Base-by-base conservation (phyloP, 2,888 invertebrate genomes). In the Euzophera pinguis region DNA sequence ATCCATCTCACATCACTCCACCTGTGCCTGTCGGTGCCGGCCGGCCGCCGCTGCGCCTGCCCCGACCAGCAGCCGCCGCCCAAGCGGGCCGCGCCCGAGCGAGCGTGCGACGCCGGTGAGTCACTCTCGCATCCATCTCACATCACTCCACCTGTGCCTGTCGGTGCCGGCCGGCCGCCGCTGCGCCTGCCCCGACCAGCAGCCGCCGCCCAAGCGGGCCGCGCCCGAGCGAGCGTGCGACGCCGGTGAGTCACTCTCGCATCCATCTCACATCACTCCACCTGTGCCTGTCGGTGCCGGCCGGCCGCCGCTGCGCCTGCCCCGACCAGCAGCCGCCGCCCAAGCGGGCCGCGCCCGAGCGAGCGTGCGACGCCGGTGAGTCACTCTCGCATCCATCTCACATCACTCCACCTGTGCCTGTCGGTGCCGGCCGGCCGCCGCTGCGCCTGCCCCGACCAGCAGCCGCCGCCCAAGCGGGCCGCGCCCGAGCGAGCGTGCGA, bases 81-180 rank as follows among this genome's bases (percentile, higher is more conserved):
- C 43, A 51, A 51, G 89, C 37, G 88, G 87, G 56, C 71, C 67
- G 62, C 76, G 77, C 64, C 90, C 47, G 95, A 95, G 65, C 92
- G 93, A 9, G 83, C 91, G 43, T 98, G 98, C 75, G 97, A 97
- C 83, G 96, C 97, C 8, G 91, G 93, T 93, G 65, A 68, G 72
- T 65, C 43, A 7, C n/a, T 8, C 3, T n/a, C 10, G 39, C 14
- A 27, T 9, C 4, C 22, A 22, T 22, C n/a, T n/a, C n/a, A n/a
- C n/a, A n/a, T n/a, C n/a, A n/a, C n/a, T n/a, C n/a, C 99, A 99
- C 90, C 91, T 99, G 59, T 99, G 99, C 82, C 92, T 99, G 42
- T 90, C 96, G 9, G 95, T 98, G 58, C 99, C 99, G 0, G 94
- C 93, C 39, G 98, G 98, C 0, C 93, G 95, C 65, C 93, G 95